These are phyloP conservation scores for Cerceris ruficornis DNA, from an alignment of 2,888 invertebrate genomes.

Conservation along the genomic window DNA sequence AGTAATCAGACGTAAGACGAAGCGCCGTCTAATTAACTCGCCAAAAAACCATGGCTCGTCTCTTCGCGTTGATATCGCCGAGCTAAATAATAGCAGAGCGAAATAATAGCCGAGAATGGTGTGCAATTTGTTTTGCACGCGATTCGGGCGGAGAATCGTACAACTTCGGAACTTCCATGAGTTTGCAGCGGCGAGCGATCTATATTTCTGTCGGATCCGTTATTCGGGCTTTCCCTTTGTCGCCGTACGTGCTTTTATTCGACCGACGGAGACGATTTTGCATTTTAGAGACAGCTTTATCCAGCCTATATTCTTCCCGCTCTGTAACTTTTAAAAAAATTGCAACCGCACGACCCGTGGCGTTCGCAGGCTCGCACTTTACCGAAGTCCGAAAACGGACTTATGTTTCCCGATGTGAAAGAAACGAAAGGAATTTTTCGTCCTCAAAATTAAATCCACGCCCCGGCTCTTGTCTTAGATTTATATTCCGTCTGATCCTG, in stretches of 20 bases:
- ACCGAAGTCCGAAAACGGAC: slow-evolving; percentile 11
- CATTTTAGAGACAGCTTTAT: background rate
- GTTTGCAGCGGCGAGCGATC: too few species aligned
- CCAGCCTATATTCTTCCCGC: background rate
- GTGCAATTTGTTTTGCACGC: too few species aligned
- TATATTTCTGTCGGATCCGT: too few species aligned
- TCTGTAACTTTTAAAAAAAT: slow-evolving; percentile 19
- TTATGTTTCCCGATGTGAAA: slow-evolving; percentile 15
- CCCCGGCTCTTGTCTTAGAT: slow-evolving; percentile 23
- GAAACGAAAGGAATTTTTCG: slow-evolving; percentile 15
- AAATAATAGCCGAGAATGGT: too few species aligned
- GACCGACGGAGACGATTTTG: background rate
- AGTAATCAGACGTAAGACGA: too few species aligned
- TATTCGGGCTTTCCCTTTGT: background rate
- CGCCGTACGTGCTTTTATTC: background rate
- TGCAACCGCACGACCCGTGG: slow-evolving; percentile 9
- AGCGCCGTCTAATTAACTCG: too few species aligned
- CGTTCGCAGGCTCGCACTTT: slow-evolving; percentile 19
- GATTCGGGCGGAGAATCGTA: too few species aligned
- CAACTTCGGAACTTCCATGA: too few species aligned
- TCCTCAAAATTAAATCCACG: slow-evolving; percentile 55
- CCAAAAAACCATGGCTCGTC: too few species aligned
- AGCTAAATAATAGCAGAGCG: too few species aligned
- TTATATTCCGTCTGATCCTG: slow-evolving; percentile 40
- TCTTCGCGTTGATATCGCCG: too few species aligned